phyloP scores from a whole-genome alignment of 2,797 vertebrate species.

The Rousettus madagascariensis region DNA sequence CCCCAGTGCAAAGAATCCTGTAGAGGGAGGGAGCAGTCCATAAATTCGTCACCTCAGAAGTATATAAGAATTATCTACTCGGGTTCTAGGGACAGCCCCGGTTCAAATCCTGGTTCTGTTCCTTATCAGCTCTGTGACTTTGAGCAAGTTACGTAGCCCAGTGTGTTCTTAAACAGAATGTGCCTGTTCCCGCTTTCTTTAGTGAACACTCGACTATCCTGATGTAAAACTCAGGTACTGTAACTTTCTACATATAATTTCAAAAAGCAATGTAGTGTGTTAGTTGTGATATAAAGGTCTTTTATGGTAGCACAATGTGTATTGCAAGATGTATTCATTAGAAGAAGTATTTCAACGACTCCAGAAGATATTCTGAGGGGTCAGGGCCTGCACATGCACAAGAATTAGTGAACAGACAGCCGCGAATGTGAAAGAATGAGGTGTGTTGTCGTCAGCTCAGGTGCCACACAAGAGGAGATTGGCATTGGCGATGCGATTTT shows the following conservation, averaged over 20 bases:
- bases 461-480: neutral
- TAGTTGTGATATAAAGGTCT: neutral
- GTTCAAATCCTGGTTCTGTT: neutral
- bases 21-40: neutral
- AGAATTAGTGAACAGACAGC: fast-evolving
- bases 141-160: neutral
- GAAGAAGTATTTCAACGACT: neutral
- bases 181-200: neutral
- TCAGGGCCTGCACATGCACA: neutral
- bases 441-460: neutral
- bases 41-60: neutral
- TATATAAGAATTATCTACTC: no score
- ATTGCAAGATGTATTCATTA: neutral
- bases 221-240: neutral
- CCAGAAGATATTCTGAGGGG: neutral
- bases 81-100: no score
- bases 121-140: neutral
- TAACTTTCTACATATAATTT: neutral
- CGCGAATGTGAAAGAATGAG: neutral
- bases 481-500: neutral
- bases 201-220: neutral
- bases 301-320: neutral
- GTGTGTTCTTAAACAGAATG: neutral
- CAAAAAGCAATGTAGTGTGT: neutral
- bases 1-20: neutral